Evolutionary conservation across 2,797 vertebrate species (phyloP).

Genomic region (Cottoperca gobio): DNA sequence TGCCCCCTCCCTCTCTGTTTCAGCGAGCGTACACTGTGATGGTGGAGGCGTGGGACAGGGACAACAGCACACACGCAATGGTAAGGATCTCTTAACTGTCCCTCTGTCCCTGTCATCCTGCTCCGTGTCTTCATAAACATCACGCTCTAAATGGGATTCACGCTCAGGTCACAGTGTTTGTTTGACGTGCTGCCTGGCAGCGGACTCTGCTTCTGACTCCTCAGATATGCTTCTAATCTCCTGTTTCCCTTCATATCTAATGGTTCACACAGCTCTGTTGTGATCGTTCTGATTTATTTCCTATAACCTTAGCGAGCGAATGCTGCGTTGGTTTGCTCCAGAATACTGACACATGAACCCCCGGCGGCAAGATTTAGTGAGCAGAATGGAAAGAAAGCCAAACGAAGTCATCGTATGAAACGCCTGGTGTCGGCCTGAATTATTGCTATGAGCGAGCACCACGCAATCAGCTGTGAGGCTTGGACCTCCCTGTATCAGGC

Average conservation of each 20-base stretch:
- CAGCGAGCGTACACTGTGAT: slow-evolving; percentile 94
- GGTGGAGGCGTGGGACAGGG: slow-evolving; percentile 94
- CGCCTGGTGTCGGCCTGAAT: slow-evolving; percentile 4
- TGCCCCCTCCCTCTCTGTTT: slow-evolving; percentile 57
- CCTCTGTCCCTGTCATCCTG: background rate
- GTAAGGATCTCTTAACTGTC: slow-evolving; percentile 81
- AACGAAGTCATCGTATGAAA: background rate
- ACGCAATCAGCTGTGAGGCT: background rate
- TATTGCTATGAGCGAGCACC: background rate
- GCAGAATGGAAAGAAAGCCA: background rate
- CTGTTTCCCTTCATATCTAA: background rate
- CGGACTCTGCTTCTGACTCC: background rate
- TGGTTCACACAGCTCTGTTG: background rate
- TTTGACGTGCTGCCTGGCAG: background rate
- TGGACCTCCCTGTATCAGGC: background rate
- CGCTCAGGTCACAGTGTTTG: background rate
- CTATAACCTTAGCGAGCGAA: background rate
- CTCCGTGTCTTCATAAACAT: background rate
- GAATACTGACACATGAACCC: too few species aligned
- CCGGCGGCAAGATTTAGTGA: too few species aligned
- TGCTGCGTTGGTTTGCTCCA: too few species aligned
- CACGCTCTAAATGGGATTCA: background rate
- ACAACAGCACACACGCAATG: slow-evolving; percentile 88
- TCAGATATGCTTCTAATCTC: background rate
- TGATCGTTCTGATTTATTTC: background rate